Evolutionary conservation across 2,888 invertebrate genomes (phyloP), one percentile per base, ranked within the genome.

Genomic region (Seladonia tumulorum): DNA sequence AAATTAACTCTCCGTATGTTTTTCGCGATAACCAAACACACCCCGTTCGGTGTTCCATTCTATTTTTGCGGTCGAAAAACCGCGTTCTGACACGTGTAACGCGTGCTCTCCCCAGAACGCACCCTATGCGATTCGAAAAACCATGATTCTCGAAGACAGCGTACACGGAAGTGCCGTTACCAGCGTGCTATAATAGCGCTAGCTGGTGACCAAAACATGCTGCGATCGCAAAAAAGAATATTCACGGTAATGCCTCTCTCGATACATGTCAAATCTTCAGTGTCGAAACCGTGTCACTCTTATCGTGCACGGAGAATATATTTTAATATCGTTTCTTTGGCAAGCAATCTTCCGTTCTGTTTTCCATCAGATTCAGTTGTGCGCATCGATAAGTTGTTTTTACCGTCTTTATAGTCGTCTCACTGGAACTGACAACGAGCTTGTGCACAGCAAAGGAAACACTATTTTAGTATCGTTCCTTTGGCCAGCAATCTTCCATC

Each of bases 11-110:
- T 29, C 63, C 29, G 29, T 29, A 29, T 63, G 63, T 63, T 63
- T 63, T 63, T 63, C 63, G 63, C 63, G 63, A 63, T 63, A 63
- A 63, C 63, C 63, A 18, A 63, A 63, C 63, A 63, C 63, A 63
- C 18, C 63, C 16, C 63, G 63, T 63, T 63, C 63, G 29, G 63
- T 63, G 63, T 29, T 63, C 63, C 29, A 63, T 63, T 63, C 63
- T 63, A 63, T 63, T 63, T 63, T 63, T 18, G 63, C 63, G 63
- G n/a, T 18, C 29, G 63, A 63, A 29, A 63, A 63, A 5, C 63
- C 29, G 63, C 63, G 63, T 63, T 18, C 63, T 18, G 63, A 63
- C 63, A 63, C 63, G 63, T 63, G 63, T 29, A 63, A 63, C 63
- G 18, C 29, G 29, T 63, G 16, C 63, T 29, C 63, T 29, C n/a